phyloP scores from a whole-genome alignment of 2,797 vertebrate genomes.

The Merluccius polli region DNA sequence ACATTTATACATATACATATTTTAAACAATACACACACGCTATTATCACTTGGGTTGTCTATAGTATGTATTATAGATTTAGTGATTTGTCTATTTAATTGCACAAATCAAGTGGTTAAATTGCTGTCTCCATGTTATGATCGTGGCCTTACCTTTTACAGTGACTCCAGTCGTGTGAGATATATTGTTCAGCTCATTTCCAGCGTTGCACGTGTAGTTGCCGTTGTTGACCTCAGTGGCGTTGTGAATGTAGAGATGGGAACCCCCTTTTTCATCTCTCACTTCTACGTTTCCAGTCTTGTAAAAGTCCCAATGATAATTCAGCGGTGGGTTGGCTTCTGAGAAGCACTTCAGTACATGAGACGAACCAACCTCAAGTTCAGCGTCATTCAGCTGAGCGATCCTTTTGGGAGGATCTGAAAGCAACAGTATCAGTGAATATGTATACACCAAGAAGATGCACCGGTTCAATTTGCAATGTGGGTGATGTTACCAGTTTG shows the following conservation, averaged over 20 bases:
- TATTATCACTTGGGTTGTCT: not conserved
- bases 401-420: conserved; percentile 59
- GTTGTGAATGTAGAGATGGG: conserved; percentile 46
- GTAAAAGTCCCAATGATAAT: conserved; percentile 56
- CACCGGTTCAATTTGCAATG: not conserved
- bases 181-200: conserved; percentile 40
- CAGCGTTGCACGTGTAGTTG: conserved; percentile 53
- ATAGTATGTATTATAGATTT: too few species aligned
- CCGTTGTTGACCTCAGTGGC: conserved; percentile 52
- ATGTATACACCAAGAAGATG: not conserved
- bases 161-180: conserved; percentile 45
- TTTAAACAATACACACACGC: not conserved
- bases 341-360: conserved; percentile 57
- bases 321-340: conserved; percentile 43
- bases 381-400: conserved; percentile 51
- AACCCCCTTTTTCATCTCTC: conserved; percentile 49
- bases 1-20: not conserved
- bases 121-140: not conserved
- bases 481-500: not conserved
- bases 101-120: not conserved
- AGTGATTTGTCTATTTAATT: not conserved
- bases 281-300: conserved; percentile 39
- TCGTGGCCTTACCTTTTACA: conserved; percentile 52
- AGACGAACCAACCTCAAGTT: conserved; percentile 38
- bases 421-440: conserved; percentile 8